Conservation (phyloP, 2,797 vertebrate genomes). For the Coendou prehensilis region DNA sequence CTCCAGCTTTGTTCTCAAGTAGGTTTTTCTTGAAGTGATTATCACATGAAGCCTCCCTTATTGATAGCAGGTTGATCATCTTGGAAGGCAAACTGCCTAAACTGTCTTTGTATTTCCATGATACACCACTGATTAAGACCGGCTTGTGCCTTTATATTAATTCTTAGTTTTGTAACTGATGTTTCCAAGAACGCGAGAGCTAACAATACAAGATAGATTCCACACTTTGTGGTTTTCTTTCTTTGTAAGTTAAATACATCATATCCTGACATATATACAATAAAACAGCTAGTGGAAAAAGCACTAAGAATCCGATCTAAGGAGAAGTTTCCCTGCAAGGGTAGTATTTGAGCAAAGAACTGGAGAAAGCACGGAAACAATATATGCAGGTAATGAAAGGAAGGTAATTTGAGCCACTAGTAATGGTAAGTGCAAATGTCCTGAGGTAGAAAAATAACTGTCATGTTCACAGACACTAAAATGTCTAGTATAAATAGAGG, state of each 20-base stretch:
- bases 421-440: accelerated
- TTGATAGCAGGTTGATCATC: neutral
- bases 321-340: neutral
- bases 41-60: neutral
- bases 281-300: neutral
- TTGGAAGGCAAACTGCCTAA: neutral
- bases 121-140: neutral
- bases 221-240: neutral
- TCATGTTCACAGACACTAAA: neutral
- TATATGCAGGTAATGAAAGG: neutral
- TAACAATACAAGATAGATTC: neutral
- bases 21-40: neutral
- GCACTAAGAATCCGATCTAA: neutral
- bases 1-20: neutral
- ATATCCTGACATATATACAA: neutral
- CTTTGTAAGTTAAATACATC: neutral
- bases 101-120: neutral
- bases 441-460: neutral
- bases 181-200: neutral
- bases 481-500: neutral
- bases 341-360: neutral
- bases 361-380: neutral
- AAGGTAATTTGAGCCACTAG: neutral
- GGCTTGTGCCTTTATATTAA: neutral
- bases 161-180: neutral